Base-by-base conservation (phyloP, 2,888 invertebrate genomes). In the Spilosoma lubricipeda region DNA sequence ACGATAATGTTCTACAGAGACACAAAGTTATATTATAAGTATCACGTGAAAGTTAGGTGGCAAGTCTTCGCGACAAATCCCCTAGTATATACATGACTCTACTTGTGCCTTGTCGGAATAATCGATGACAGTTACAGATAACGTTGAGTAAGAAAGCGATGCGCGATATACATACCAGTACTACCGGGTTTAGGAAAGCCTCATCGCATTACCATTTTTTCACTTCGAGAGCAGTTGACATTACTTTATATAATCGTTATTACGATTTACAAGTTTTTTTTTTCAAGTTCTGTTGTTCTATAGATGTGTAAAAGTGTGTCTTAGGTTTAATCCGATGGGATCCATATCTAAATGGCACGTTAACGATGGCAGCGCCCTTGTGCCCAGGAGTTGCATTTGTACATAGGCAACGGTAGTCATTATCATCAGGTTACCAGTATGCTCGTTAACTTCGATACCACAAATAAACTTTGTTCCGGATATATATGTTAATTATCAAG, bases 61-160 rank as follows among this genome's bases (percentile, higher is more conserved):
- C 8, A 56, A 56, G 23, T 23, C 52, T 56, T 8, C 11, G 11
- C n/a, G n/a, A n/a, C 52, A 56, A 23, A 11, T 23, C n/a, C 5
- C 8, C 52, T 52, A 52, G 20, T 48, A 23, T 23, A 52, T 52
- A 48, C 45, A 18, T 23, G 48, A 23, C 48, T 48, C 48, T 8
- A 74, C 80, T 75, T 79, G 70, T 74, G 69, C 76, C 73, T 70
- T 68, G 70, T 74, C 73, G 67, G 77, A 86, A 81, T 80, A 77
- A 81, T 80, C 76, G 80, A 77, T 82, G 80, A 78, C 72, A 20
- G 67, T 45, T 59, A 13, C 59, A 27, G 27, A 79, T 77, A 79
- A 75, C 68, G 71, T 76, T 74, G 74, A 71, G 82, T 81, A 84
- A 82, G 85, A 85, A 86, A 83, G 81, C 75, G 45, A 23, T 56